A percentile compares a stretch with the other conserved stretches of the same genome.
Evolutionary conservation across 1,140 invertebrate species (phyloP).

Genomic region (Camponotus floridanus): DNA sequence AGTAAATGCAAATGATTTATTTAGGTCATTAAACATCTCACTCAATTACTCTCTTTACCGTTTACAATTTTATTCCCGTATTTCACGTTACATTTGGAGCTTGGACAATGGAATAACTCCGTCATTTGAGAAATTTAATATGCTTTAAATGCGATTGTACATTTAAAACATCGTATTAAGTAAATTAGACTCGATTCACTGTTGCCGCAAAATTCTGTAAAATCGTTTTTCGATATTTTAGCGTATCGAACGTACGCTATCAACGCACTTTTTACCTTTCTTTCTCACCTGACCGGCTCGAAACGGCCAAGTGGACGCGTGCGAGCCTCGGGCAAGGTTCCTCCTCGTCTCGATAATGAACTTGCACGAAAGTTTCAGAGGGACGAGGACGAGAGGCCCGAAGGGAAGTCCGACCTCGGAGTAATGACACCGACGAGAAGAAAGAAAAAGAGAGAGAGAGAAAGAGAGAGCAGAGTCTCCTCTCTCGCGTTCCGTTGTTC

Average conservation of each 20-base stretch:
- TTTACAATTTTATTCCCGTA: background rate
- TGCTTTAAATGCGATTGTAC: background rate
- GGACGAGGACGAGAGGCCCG: constrained; percentile 28
- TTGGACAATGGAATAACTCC: background rate
- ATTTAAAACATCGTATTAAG: background rate
- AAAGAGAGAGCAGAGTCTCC: constrained; percentile 2
- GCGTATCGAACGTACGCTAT: background rate
- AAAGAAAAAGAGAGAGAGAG: background rate
- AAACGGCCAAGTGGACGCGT: background rate
- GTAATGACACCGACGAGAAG: constrained; percentile 46
- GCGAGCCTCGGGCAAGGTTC: constrained; percentile 59
- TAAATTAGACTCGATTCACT: background rate
- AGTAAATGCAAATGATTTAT: background rate
- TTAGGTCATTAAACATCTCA: background rate
- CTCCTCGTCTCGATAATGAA: constrained; percentile 62
- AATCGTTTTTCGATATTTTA: constrained; percentile 24
- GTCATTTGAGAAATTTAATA: background rate
- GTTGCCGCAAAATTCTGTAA: constrained; percentile 22
- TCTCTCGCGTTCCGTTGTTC: constrained; percentile 28
- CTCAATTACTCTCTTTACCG: background rate
- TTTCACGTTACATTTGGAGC: background rate
- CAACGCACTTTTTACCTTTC: background rate
- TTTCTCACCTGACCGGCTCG: background rate
- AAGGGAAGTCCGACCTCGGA: constrained; percentile 14
- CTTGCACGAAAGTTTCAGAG: constrained; percentile 64